Conservation (phyloP, 2,797 vertebrate genomes). For the Falco naumanni region DNA sequence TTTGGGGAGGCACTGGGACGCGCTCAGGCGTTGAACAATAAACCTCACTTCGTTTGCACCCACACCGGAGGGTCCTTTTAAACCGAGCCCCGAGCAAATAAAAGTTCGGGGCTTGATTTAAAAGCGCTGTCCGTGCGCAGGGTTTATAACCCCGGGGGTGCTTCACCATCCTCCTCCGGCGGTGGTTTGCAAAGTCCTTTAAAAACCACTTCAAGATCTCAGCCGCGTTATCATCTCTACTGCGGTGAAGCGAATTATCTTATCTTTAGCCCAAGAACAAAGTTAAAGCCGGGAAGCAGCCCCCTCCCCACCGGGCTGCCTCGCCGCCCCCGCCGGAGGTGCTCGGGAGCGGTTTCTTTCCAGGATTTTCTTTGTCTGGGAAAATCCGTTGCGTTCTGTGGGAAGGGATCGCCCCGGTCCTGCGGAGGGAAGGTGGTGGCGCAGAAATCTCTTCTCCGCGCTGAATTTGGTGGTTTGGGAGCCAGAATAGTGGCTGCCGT, state of each 20-base stretch:
- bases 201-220: constrained; percentile 74
- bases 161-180: neutral
- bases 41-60: constrained; percentile 28
- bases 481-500: neutral
- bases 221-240: constrained; percentile 35
- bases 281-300: neutral
- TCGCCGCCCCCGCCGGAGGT: neutral
- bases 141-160: neutral
- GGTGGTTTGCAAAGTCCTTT: constrained; percentile 5
- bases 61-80: neutral
- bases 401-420: neutral
- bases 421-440: neutral
- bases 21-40: constrained; percentile 59
- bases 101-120: neutral
- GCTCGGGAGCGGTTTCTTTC: neutral
- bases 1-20: constrained; percentile 39
- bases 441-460: neutral
- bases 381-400: neutral
- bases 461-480: neutral
- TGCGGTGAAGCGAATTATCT: constrained; percentile 49
- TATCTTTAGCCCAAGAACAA: constrained; percentile 66
- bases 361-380: constrained; percentile 38
- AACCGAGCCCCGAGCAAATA: neutral
- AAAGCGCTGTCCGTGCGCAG: neutral
- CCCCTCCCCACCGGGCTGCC: neutral